These are phyloP conservation scores for Siniperca scherzeri DNA, from an alignment of 2,797 vertebrate species.

Conservation along the genomic window DNA sequence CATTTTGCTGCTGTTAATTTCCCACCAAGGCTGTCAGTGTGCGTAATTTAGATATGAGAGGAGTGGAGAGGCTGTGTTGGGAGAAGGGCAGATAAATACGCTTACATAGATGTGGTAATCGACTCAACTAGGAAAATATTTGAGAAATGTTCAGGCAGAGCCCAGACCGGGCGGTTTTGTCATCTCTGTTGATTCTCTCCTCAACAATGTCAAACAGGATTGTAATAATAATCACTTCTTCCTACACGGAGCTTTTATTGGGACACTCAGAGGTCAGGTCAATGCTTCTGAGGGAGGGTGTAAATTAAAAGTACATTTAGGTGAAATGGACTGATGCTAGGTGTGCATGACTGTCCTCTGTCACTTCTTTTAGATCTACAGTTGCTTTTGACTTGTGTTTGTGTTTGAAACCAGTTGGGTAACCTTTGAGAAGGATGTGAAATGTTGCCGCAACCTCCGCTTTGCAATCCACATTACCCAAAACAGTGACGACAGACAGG, in stretches of 20 bases:
- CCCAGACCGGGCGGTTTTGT: conserved; percentile 76
- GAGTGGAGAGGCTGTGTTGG: conserved; percentile 27
- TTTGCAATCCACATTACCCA: conserved; percentile 34
- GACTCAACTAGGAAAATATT: conserved; percentile 84
- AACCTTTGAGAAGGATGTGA: neutral
- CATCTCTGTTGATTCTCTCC: conserved; percentile 68
- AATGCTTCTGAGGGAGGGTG: neutral
- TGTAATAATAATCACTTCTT: conserved; percentile 43
- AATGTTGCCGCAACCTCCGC: conserved; percentile 28
- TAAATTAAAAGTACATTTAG: neutral
- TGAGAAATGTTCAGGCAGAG: conserved; percentile 78
- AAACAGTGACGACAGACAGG: neutral
- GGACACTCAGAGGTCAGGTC: conserved; percentile 18
- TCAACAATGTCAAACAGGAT: conserved; percentile 54
- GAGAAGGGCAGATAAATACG: conserved; percentile 60
- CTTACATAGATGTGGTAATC: conserved; percentile 77
- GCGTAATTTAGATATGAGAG: conserved; percentile 24
- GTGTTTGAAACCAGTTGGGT: conserved; percentile 22
- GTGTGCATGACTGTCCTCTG: neutral
- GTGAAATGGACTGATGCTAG: neutral
- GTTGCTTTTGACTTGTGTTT: conserved; percentile 26
- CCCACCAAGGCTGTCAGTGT: conserved; percentile 17
- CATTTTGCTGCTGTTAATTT: conserved; percentile 34
- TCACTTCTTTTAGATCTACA: neutral
- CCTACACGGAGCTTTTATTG: conserved; percentile 7